These are phyloP conservation scores for Brienomyrus longianalis DNA, from an alignment of 2,113 vertebrate genomes.

Conservation along the genomic window DNA sequence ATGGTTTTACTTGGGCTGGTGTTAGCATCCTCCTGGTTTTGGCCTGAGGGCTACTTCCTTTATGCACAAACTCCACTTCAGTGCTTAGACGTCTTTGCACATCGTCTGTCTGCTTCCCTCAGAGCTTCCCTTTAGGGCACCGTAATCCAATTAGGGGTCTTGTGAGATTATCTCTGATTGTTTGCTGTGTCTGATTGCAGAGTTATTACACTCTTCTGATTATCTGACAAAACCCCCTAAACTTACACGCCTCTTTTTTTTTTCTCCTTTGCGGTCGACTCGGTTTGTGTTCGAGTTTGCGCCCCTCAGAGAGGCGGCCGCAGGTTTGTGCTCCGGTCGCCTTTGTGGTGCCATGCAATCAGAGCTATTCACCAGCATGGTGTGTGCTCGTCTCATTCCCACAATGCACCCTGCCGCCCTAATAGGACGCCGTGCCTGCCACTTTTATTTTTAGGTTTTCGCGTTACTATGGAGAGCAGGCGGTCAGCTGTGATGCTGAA, in stretches of 20 bases:
- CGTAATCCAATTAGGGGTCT: neutral
- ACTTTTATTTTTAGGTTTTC: constrained; percentile 4
- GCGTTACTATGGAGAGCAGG: neutral
- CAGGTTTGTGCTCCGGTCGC: neutral
- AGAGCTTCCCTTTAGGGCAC: constrained; percentile 1
- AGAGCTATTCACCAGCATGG: neutral
- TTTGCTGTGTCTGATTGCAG: neutral
- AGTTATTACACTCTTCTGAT: neutral
- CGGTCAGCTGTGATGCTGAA: neutral
- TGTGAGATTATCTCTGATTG: neutral
- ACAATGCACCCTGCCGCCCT: neutral
- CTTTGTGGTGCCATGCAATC: neutral
- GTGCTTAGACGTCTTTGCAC: neutral
- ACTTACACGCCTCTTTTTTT: too few species aligned
- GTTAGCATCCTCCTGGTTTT: neutral
- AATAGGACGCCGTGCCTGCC: neutral
- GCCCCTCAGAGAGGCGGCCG: neutral
- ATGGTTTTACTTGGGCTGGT: neutral
- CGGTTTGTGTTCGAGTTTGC: neutral
- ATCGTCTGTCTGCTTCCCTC: neutral
- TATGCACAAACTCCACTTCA: neutral
- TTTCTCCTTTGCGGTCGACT: neutral
- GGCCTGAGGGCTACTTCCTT: neutral
- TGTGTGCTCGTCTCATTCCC: constrained; percentile 1
- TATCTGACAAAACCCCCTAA: neutral